phyloP scores from a whole-genome alignment of 2,113 vertebrate genomes.

The Silurus glanis region DNA sequence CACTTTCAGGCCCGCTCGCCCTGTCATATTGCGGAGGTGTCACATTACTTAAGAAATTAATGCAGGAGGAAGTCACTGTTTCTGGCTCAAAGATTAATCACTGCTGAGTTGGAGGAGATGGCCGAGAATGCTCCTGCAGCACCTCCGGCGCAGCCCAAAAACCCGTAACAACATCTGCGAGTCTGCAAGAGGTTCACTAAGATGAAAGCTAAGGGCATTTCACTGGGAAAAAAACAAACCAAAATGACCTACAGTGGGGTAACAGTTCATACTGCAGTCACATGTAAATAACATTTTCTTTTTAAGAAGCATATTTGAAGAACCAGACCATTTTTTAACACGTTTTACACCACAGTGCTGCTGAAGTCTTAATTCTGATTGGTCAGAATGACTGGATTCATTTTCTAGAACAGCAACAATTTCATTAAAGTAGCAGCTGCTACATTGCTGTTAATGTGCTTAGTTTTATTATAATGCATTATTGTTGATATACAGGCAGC shows the following conservation, averaged over 20 bases:
- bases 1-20: conserved; percentile 62
- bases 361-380: not conserved
- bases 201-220: not conserved
- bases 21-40: conserved; percentile 63
- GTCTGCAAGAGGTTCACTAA: not conserved
- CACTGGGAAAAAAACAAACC: conserved; percentile 28
- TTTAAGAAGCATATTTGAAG: not conserved
- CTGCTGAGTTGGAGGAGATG: conserved; percentile 60
- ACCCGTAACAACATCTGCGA: not conserved
- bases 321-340: not conserved
- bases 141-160: conserved; percentile 5
- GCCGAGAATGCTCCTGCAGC: conserved; percentile 27
- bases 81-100: conserved; percentile 76
- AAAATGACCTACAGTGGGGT: not conserved
- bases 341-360: not conserved
- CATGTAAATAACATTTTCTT: not conserved
- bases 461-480: not conserved
- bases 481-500: not conserved
- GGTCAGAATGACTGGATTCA: not conserved
- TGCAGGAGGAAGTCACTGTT: conserved; percentile 74
- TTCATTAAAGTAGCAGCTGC: not conserved
- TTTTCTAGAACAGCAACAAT: not conserved
- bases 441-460: not conserved
- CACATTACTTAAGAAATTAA: conserved; percentile 75
- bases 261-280: conserved; percentile 8